Base-by-base conservation (phyloP, 2,113 vertebrate genomes). In the Echinops telfairi region DNA sequence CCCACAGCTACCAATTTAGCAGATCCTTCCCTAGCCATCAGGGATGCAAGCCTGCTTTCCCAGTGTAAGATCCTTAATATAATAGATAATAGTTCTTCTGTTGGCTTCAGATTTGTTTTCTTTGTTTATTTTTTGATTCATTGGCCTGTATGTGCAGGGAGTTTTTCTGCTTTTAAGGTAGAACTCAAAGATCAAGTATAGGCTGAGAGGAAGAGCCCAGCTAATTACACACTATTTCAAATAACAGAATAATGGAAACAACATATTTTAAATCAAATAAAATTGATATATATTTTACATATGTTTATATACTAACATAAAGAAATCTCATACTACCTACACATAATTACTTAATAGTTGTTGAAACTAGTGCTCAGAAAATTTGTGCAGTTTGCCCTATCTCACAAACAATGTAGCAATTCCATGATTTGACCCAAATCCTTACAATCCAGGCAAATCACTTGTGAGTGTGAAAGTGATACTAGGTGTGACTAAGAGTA, bases 101-200 rank as follows among this genome's bases (percentile, higher is more conserved):
- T 6, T 53, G 47, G 47, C 47, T 53, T 14, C 47, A 53, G 47
- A 11, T 53, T 11, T 10, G 47, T 53, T 53, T 47, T 47, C 5
- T 47, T 53, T 53, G 47, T 53, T 53, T 53, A 53, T 53, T 53
- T 53, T 53, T 53, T 53, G 47, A 53, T 53, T 9, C 47, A 53
- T 53, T 53, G 47, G 2, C 6, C 47, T 53, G 47, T 53, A 53
- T 53, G 9, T 40, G 40, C 7, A 40, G 10, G 10, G 47, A 53
- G 47, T 53, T 53, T 53, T 53, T 53, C 47, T 53, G 47, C 23
- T 62, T 62, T 22, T 22, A 22, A 22, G 23, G 23, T 25, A 29
- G 23, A 93, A 88, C 38, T 91, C 47, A n/a, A 83, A 88, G 0
- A 33, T 62, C 80, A 84, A 83, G 75, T 75, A 22, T 36, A 27